phyloP scores from a whole-genome alignment of 2,888 invertebrate species.

The Tethea ocularis region DNA sequence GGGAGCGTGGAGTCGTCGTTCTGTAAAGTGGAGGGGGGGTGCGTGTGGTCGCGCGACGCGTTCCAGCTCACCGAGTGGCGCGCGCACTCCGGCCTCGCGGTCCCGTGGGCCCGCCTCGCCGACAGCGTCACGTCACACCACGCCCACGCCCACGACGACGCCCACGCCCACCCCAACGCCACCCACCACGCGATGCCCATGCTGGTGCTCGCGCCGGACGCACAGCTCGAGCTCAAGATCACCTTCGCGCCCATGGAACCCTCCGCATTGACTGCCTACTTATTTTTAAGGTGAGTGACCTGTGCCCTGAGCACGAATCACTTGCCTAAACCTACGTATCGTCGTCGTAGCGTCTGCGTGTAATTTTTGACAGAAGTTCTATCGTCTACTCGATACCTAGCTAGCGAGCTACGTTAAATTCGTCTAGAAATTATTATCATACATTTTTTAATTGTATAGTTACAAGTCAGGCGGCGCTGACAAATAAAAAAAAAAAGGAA shows the following conservation, averaged over 20 bases:
- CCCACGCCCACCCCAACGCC: constrained; percentile 17
- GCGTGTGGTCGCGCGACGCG: constrained; percentile 41
- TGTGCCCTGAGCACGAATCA: no score
- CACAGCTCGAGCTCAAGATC: constrained; percentile 73
- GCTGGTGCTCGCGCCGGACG: constrained; percentile 83
- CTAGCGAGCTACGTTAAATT: no score
- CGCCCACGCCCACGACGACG: constrained; percentile 9
- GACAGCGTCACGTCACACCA: constrained; percentile 16
- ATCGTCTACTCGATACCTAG: no score
- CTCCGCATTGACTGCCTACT: constrained; percentile 70
- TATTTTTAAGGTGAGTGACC: constrained; percentile 71
- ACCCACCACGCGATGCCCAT: constrained; percentile 34
- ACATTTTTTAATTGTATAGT: no score
- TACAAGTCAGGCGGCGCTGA: no score
- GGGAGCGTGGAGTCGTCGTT: constrained; percentile 19
- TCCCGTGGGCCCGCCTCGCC: constrained; percentile 19
- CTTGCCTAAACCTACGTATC: no score
- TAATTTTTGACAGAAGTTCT: no score
- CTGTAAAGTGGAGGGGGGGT: constrained; percentile 26
- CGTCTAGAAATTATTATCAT: no score
- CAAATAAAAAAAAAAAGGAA: no score
- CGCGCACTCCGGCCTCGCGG: constrained; percentile 33
- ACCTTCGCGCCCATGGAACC: constrained; percentile 74
- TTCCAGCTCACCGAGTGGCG: constrained; percentile 55
- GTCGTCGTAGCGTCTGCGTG: no score